These are phyloP conservation scores for Hyperoplus lanceolatus DNA, from an alignment of 2,797 vertebrate genomes.

Conservation along the genomic window DNA sequence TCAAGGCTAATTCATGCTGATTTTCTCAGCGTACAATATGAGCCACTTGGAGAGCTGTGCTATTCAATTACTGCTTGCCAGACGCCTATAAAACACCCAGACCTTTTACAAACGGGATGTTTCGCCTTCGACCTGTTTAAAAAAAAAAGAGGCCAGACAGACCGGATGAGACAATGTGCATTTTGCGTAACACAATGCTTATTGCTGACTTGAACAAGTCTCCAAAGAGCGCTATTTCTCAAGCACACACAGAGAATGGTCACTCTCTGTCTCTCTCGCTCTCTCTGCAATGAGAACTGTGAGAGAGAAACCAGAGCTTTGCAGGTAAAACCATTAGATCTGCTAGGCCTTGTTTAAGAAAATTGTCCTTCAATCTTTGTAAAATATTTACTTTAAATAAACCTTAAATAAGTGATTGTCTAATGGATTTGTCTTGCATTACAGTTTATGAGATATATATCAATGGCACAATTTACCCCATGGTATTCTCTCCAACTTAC, in stretches of 20 bases:
- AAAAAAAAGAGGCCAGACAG: too few species aligned
- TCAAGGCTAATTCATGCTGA: constrained; percentile 29
- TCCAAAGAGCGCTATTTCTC: constrained; percentile 33
- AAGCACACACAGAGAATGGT: not conserved
- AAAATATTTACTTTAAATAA: too few species aligned
- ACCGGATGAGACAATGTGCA: not conserved
- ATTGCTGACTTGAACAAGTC: constrained; percentile 42
- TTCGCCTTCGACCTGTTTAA: constrained; percentile 12
- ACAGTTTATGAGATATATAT: too few species aligned
- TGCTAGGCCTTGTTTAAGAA: too few species aligned
- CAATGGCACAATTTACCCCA: too few species aligned
- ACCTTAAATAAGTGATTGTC: too few species aligned
- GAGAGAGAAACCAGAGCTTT: constrained; percentile 23
- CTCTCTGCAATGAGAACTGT: constrained; percentile 32
- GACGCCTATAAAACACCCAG: constrained; percentile 5
- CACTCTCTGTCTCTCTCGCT: constrained; percentile 6
- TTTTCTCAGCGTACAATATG: constrained; percentile 37
- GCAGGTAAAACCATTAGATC: too few species aligned
- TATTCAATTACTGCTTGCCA: constrained; percentile 31
- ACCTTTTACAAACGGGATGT: not conserved
- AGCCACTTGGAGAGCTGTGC: constrained; percentile 26
- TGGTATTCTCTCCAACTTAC: too few species aligned
- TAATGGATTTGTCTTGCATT: too few species aligned
- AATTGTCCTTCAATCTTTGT: too few species aligned
- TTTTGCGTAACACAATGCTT: constrained; percentile 1